A percentile compares a stretch with the other conserved stretches of the same genome.
These are phyloP conservation scores for Eriocheir sinensis DNA, from an alignment of 1,140 invertebrate species.

Conservation along the genomic window DNA sequence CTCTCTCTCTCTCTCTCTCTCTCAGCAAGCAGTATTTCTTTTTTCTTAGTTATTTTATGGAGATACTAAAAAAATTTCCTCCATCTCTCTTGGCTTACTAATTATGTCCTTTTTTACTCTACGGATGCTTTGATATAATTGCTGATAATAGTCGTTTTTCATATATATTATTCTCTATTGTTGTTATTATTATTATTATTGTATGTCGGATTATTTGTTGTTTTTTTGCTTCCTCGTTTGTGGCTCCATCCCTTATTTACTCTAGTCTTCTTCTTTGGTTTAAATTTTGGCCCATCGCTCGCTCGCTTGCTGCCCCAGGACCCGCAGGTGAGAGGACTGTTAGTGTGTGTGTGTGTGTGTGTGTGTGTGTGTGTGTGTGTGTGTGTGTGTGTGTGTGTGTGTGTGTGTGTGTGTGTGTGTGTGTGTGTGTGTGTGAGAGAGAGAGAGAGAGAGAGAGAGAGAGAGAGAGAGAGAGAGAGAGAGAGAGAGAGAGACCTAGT, in stretches of 20 bases:
- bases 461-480: not conserved
- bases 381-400: conserved; percentile 8
- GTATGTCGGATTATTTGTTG: too few species aligned
- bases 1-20: too few species aligned
- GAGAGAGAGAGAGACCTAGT: not conserved
- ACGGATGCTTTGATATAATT: conserved; percentile 1
- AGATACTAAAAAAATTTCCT: too few species aligned
- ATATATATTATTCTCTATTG: not conserved
- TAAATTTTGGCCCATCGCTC: not conserved
- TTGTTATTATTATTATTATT: not conserved
- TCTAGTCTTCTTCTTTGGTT: not conserved
- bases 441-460: not conserved
- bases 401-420: not conserved
- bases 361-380: not conserved
- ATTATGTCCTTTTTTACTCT: not conserved
- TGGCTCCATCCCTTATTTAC: not conserved
- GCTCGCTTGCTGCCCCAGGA: not conserved
- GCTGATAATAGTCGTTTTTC: not conserved
- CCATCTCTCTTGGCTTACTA: not conserved
- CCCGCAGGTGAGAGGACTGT: not conserved
- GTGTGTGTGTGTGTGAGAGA: not conserved
- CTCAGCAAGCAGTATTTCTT: too few species aligned
- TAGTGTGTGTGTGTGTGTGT: not conserved
- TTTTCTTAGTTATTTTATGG: too few species aligned
- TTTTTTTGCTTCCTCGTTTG: not conserved